A percentile compares a stretch with the other conserved stretches of the same genome.
Conservation (phyloP, 2,888 invertebrate genomes). For the Tuta absoluta region DNA sequence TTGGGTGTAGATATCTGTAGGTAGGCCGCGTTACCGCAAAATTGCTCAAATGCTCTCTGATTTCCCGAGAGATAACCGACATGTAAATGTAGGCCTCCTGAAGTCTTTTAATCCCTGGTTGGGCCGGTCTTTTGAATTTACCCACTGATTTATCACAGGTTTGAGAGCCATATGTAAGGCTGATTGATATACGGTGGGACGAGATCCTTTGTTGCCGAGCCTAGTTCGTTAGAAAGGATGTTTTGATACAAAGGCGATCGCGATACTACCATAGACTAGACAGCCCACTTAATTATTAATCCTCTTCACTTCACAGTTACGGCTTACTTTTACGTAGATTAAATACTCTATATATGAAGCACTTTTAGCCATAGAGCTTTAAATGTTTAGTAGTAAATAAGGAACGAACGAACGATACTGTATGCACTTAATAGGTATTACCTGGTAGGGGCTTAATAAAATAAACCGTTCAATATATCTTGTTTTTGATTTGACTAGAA, state of each 20-base stretch:
- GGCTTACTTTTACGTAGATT: background rate
- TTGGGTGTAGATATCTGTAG: background rate
- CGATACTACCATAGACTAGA: background rate
- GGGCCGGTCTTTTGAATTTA: constrained; percentile 19
- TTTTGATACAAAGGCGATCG: constrained; percentile 9
- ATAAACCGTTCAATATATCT: too few species aligned
- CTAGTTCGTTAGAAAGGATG: constrained; percentile 6
- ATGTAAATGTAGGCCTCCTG: constrained; percentile 20
- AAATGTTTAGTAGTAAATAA: too few species aligned
- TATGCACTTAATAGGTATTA: too few species aligned
- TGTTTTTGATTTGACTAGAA: too few species aligned
- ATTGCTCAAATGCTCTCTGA: constrained; percentile 18
- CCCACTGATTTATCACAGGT: constrained; percentile 24
- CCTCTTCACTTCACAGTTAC: background rate
- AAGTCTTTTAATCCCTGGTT: constrained; percentile 18
- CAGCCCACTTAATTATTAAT: background rate
- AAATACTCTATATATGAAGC: background rate
- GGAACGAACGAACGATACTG: too few species aligned
- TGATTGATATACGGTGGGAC: constrained; percentile 17
- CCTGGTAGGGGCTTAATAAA: too few species aligned
- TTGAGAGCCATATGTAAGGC: constrained; percentile 21
- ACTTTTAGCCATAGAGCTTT: background rate
- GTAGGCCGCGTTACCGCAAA: constrained; percentile 32
- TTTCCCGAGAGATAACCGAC: constrained; percentile 22
- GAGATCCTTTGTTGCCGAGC: constrained; percentile 3